Evolutionary conservation across 2,797 vertebrate genomes (phyloP), one percentile per base, ranked within the genome.

Genomic region (Coreius guichenoti): DNA sequence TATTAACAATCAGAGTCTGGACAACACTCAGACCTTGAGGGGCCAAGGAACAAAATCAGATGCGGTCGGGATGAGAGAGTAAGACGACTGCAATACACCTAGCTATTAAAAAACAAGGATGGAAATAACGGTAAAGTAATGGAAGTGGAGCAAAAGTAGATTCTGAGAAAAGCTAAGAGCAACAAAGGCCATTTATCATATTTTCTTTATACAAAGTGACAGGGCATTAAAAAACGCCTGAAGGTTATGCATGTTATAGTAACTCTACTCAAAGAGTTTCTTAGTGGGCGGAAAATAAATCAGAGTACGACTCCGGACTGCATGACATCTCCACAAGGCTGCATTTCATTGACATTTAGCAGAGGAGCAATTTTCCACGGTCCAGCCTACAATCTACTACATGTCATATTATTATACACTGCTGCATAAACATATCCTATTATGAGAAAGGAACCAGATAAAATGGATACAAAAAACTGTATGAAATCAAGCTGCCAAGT

Each of bases 161-260:
- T 56, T 85, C 45, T 58, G 12, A 73, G 23, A 65, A 26, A 54
- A 67, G 45, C 76, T 69, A n/a, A 43, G 23, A 74, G 80, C 65
- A 78, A 86, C 72, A 79, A 84, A 70, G 72, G 81, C 23, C 74
- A 81, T 83, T 81, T 72, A 83, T 74, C 77, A 72, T 84, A 47
- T 69, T 82, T 68, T 77, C 43, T 83, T 81, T 83, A 82, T 29
- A 80, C 67, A 56, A 80, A 82, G 58, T 81, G 81, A 83, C 86
- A 83, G 74, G 76, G 54, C 65, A 72, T 82, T 75, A 75, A 70
- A 89, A 86, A 75, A 17, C 51, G 61, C 73, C 73, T 8, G 67
- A 58, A 63, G 85, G 45, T 58, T 78, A 36, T 72, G 82, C 85
- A 80, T 69, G 80, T 47, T 83, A 79, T 76, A 76, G 75, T 86